A percentile compares a stretch with the other conserved stretches of the same genome.
phyloP scores from a whole-genome alignment of 2,113 vertebrate genomes.

The Laticauda laticaudata region DNA sequence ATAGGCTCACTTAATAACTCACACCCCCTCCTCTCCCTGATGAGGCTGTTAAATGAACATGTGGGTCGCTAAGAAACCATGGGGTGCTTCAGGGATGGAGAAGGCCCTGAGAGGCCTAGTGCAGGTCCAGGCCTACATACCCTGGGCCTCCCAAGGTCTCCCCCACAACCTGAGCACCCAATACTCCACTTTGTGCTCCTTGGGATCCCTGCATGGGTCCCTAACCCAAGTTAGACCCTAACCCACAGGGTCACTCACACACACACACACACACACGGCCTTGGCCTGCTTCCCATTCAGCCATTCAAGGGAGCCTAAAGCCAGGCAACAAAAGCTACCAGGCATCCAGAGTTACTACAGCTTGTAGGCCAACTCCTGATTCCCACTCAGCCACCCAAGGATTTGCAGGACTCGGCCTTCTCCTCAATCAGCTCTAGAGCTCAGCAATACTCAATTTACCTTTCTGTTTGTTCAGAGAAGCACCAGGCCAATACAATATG shows the following conservation, averaged over 20 bases:
- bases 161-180: not conserved
- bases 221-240: no score
- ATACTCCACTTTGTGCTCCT: not conserved
- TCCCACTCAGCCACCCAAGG: not conserved
- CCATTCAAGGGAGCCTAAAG: not conserved
- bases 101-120: not conserved
- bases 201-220: not conserved
- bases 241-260: not conserved
- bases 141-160: not conserved
- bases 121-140: not conserved
- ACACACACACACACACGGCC: not conserved
- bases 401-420: not conserved
- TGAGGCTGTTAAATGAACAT: not conserved
- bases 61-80: not conserved
- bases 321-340: not conserved
- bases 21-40: not conserved
- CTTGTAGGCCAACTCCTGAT: not conserved
- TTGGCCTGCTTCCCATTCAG: not conserved
- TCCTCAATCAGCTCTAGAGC: not conserved
- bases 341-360: not conserved
- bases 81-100: not conserved
- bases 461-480: not conserved
- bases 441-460: not conserved
- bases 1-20: not conserved
- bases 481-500: not conserved